These are phyloP conservation scores for Anableps anableps DNA, from an alignment of 2,797 vertebrate species.

Conservation along the genomic window DNA sequence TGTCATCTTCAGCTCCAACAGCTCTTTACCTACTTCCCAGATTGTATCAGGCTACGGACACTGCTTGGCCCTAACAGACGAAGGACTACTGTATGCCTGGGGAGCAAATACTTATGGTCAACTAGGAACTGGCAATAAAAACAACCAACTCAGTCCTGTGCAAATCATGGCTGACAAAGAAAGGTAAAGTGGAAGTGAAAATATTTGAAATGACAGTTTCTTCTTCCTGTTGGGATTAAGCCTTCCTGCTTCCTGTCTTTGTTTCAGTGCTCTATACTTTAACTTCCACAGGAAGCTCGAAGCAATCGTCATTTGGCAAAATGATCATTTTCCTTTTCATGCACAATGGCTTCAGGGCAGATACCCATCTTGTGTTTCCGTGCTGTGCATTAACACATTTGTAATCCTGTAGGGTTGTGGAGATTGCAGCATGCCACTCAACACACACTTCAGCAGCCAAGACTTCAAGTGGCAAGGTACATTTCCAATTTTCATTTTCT, in stretches of 20 bases:
- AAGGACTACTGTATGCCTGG: slow-evolving; percentile 94
- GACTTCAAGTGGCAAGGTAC: slow-evolving; percentile 86
- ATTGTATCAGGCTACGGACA: slow-evolving; percentile 92
- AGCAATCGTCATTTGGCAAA: background rate
- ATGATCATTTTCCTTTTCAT: background rate
- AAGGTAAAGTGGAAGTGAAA: slow-evolving; percentile 82
- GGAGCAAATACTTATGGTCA: slow-evolving; percentile 95
- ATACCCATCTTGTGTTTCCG: background rate
- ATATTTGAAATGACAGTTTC: background rate
- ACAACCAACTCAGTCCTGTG: slow-evolving; percentile 89
- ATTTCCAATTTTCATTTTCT: background rate
- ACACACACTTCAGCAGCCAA: slow-evolving; percentile 91
- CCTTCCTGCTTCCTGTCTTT: slow-evolving; percentile 44
- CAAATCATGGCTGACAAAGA: slow-evolving; percentile 92
- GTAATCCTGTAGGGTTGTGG: slow-evolving; percentile 64
- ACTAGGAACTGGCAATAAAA: slow-evolving; percentile 94
- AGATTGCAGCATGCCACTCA: slow-evolving; percentile 91
- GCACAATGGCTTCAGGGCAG: background rate
- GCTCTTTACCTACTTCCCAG: slow-evolving; percentile 64
- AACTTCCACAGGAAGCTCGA: background rate
- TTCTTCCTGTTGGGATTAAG: slow-evolving; percentile 33
- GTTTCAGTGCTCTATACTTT: slow-evolving; percentile 17
- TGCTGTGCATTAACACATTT: accelerated
- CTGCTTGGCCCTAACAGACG: slow-evolving; percentile 92
- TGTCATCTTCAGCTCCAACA: background rate